Evolutionary conservation across 2,888 invertebrate genomes (phyloP), one percentile per base, ranked within the genome.

Genomic region (Netelia virgata): DNA sequence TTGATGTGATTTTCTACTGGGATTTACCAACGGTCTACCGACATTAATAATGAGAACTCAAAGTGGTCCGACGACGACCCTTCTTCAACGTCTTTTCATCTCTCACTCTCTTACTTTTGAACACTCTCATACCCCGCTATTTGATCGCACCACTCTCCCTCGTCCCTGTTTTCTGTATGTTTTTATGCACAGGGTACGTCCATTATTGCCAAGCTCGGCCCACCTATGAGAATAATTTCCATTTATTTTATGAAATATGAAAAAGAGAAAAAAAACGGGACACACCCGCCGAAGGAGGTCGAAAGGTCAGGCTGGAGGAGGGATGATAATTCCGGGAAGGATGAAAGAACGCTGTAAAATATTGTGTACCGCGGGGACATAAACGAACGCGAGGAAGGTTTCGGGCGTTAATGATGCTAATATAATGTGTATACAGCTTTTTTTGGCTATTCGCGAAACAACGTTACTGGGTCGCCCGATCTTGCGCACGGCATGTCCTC

Each of bases 1-100:
- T 80, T 70, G 47, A 80, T 59, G 73, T 59, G 11, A 73, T 70
- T 73, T 57, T 78, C 53, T 70, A 61, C 53, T 1, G 41, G 55
- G 43, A 61, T 68, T 77, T n/a, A 59, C 36, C 68, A 28, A 47
- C 47, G 68, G 61, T 68, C 76, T 41, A 63, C 53, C 55, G 36
- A 43, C 53, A 63, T 57, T 36, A 55, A 80, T 80, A 80, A 73
- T 66, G 72, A 57, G 66, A 73, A 80, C 59, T 83, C 86, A 86
- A 84, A 86, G 28, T 75, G 70, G 36, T 28, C 61, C 53, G 43
- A 68, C 50, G 59, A 61, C 73, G 66, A 70, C 72, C 75, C 81
- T 75, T 76, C 72, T 69, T 79, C 78, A 53, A 36, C 41, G 10
- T 20, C 1, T 20, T 50, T 63, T 36, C 9, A n/a, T 8, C 16